A percentile compares a stretch with the other conserved stretches of the same genome.
phyloP scores from a whole-genome alignment of 1,140 invertebrate species.

The Eurosta solidaginis region DNA sequence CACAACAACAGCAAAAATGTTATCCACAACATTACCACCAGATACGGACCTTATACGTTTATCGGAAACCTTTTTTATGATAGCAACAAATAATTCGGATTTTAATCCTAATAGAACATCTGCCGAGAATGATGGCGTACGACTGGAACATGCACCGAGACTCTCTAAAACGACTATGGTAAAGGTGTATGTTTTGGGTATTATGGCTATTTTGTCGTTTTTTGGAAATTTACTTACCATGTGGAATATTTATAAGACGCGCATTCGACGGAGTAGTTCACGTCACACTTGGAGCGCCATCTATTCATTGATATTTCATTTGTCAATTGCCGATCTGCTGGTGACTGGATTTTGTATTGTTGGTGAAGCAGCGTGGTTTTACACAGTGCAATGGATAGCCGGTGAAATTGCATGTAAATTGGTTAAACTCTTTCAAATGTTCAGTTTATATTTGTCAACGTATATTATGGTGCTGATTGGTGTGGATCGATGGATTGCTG shows the following conservation, averaged over 20 bases:
- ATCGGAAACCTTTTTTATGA: no score
- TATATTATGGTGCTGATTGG: constrained; percentile 82
- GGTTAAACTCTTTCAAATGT: constrained; percentile 82
- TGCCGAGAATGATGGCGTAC: constrained; percentile 32
- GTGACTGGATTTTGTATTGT: constrained; percentile 81
- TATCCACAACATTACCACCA: no score
- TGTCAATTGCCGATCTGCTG: constrained; percentile 76
- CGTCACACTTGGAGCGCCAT: constrained; percentile 71
- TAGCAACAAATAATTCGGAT: no score
- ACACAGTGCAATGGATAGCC: constrained; percentile 79
- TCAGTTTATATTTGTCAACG: constrained; percentile 81
- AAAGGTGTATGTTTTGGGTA: constrained; percentile 68
- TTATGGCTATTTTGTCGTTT: constrained; percentile 74
- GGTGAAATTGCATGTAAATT: constrained; percentile 78
- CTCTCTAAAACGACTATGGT: constrained; percentile 65
- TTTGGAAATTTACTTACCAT: constrained; percentile 77
- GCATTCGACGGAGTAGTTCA: constrained; percentile 61
- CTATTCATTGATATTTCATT: constrained; percentile 77
- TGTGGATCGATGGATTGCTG: constrained; percentile 78
- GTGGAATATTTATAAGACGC: constrained; percentile 70
- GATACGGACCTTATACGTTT: no score
- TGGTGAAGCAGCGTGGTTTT: constrained; percentile 78
- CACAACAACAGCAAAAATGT: no score
- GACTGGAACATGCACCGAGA: constrained; percentile 67
- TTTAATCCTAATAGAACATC: background rate